A percentile compares a stretch with the other conserved stretches of the same genome.
These are phyloP conservation scores for Meandrina meandrites DNA, from an alignment of 92 coral and sea anemone species.

Conservation along the genomic window DNA sequence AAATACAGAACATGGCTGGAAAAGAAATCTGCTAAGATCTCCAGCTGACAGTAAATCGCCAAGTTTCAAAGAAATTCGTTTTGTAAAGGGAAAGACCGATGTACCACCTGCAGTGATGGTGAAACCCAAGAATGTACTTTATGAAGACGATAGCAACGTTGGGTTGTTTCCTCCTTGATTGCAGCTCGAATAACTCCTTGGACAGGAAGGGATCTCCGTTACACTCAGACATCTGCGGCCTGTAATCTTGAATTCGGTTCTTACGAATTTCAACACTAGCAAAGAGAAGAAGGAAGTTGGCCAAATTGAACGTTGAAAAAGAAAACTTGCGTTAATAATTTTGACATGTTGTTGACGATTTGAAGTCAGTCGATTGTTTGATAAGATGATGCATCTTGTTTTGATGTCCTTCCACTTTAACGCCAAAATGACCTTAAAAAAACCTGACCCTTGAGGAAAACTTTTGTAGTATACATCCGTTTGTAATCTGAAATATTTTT, in stretches of 20 bases:
- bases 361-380: background rate
- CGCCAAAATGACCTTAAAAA: background rate
- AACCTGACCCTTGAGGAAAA: background rate
- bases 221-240: background rate
- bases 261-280: background rate
- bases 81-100: background rate
- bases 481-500: background rate
- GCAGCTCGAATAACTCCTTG: background rate
- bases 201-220: background rate
- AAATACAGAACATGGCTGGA: slow-evolving; percentile 87
- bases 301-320: background rate
- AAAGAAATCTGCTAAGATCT: slow-evolving; percentile 52
- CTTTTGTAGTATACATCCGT: background rate
- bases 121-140: background rate
- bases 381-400: background rate
- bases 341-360: background rate
- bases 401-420: background rate
- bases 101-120: background rate
- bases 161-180: background rate
- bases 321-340: background rate
- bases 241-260: background rate
- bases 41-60: slow-evolving; percentile 57
- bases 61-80: background rate
- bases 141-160: background rate
- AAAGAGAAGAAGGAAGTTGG: background rate